Base-by-base conservation (phyloP, 2,113 vertebrate genomes). In the Oceanodroma tethys region DNA sequence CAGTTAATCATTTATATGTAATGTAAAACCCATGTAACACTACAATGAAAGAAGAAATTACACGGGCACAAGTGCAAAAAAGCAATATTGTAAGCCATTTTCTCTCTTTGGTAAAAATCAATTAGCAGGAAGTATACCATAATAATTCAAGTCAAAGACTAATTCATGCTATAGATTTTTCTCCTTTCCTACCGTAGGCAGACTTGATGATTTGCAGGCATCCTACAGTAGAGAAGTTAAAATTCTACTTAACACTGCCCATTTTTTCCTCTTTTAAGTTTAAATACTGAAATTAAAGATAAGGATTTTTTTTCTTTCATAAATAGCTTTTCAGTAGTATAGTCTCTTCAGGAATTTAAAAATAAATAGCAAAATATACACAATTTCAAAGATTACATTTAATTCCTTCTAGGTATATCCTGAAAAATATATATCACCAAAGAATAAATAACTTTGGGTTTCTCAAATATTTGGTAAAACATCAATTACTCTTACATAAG, bases 351-450 rank as follows among this genome's bases (percentile, higher is more conserved):
- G 79, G 78, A 86, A 87, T 81, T 96, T 76, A 63, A 96, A 96
- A 97, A 95, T 97, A 97, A 96, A 97, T 94, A 97, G 60, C 94
- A 96, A 95, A 93, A 97, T 97, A 97, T 97, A 97, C 87, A 97
- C 26, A 82, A 75, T 74, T 94, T 95, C 60, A 94, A 94, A 91
- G 70, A 66, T 42, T 85, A 94, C 42, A 90, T 65, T 82, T 90
- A 70, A 80, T 88, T 97, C 42, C 50, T 93, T 86, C 86, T 83
- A 89, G 63, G 75, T 82, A 55, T 86, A 83, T 72, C 73, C 85
- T 83, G 40, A 93, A 92, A 95, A 94, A n/a, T n/a, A n/a, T 76
- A 60, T n/a, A 65, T 94, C 36, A 47, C 71, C 87, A 81, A 86
- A 63, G 89, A 95, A 97, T 94, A 96, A 96, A 97, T 96, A 96